These are phyloP conservation scores for Chaenocephalus aceratus DNA, from an alignment of 2,113 vertebrate species.

Conservation along the genomic window DNA sequence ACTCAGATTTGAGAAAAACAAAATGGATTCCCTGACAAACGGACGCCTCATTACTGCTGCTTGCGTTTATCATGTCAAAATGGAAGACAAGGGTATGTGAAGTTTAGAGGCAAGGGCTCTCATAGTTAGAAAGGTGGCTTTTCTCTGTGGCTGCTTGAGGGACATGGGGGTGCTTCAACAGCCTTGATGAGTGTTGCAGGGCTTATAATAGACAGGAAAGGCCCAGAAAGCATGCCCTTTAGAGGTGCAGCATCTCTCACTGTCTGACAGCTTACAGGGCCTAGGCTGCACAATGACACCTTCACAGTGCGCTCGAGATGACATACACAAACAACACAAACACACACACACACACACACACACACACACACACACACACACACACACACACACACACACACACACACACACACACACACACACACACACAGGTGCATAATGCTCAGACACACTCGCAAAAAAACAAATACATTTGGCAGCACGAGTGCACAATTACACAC, in stretches of 20 bases:
- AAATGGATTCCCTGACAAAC: slow-evolving; percentile 74
- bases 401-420: slow-evolving; percentile 62
- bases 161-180: slow-evolving; percentile 75
- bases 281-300: slow-evolving; percentile 78
- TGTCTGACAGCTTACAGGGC: slow-evolving; percentile 80
- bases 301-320: slow-evolving; percentile 71
- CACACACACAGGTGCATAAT: slow-evolving; percentile 69
- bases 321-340: slow-evolving; percentile 59
- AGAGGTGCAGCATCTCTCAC: slow-evolving; percentile 82
- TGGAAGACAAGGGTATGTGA: slow-evolving; percentile 75
- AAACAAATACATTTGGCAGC: slow-evolving; percentile 71
- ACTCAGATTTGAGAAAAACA: slow-evolving; percentile 70
- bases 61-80: slow-evolving; percentile 77
- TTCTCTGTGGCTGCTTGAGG: slow-evolving; percentile 75
- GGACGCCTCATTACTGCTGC: slow-evolving; percentile 75
- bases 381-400: slow-evolving; percentile 60
- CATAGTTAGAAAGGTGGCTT: slow-evolving; percentile 77
- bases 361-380: slow-evolving; percentile 59
- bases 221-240: slow-evolving; percentile 79
- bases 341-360: slow-evolving; percentile 62
- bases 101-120: slow-evolving; percentile 74
- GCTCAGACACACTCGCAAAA: slow-evolving; percentile 39
- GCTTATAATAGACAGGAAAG: slow-evolving; percentile 83
- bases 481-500: slow-evolving; percentile 26
- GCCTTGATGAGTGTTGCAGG: slow-evolving; percentile 79